Evolutionary conservation across 1,140 invertebrate genomes (phyloP).

Genomic region (Plutomurus gul): DNA sequence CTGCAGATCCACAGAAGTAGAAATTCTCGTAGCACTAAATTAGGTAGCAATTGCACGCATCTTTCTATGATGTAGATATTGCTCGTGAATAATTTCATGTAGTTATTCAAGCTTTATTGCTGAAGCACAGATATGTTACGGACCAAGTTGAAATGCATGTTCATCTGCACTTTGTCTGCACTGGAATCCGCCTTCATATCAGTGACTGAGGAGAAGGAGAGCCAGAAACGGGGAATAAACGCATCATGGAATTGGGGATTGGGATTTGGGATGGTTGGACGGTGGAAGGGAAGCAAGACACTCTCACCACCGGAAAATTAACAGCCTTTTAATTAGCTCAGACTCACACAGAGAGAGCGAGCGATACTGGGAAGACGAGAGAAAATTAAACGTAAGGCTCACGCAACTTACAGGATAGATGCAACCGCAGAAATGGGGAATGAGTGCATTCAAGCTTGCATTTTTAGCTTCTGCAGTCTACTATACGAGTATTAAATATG

Average conservation of each 20-base stretch:
- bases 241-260: constrained; percentile 13
- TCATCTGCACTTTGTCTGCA: constrained; percentile 11
- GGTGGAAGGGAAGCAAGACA: neutral
- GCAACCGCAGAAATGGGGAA: no score
- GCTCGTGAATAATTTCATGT: no score
- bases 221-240: neutral
- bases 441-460: no score
- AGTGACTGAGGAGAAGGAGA: no score
- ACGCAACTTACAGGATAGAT: no score
- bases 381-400: neutral
- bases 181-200: no score
- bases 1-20: neutral
- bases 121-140: neutral
- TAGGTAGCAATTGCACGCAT: constrained; percentile 21
- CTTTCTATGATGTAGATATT: neutral
- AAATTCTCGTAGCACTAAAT: constrained; percentile 6
- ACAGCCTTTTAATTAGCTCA: constrained; percentile 13
- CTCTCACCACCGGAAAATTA: constrained; percentile 26
- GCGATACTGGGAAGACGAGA: neutral
- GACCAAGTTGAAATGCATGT: neutral
- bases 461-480: no score
- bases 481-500: no score
- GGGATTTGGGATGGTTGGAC: neutral
- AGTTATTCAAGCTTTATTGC: no score
- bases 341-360: neutral